A percentile compares a stretch with the other conserved stretches of the same genome.
Conservation (phyloP, 2,797 vertebrate species). For the Todus mexicanus region DNA sequence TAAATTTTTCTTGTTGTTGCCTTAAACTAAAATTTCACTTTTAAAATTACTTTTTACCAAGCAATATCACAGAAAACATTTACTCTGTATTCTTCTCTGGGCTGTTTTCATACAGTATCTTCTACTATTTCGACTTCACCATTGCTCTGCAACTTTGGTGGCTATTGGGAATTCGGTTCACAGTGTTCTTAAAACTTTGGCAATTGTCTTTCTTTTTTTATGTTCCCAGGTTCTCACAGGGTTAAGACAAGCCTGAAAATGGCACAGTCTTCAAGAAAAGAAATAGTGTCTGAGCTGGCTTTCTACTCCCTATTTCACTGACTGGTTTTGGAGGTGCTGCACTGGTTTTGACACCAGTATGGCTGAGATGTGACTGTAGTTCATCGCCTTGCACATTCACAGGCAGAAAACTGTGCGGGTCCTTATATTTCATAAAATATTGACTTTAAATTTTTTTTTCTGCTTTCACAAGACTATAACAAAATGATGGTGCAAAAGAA, state of each 20-base stretch:
- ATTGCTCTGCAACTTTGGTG: background rate
- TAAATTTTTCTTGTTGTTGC: background rate
- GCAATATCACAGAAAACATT: background rate
- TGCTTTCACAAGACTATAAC: background rate
- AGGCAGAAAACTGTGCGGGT: background rate
- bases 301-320: background rate
- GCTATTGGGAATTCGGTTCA: background rate
- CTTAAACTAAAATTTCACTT: background rate
- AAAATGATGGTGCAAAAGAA: constrained; percentile 22
- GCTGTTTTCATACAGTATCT: background rate
- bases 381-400: background rate
- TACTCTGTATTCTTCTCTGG: background rate
- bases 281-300: background rate
- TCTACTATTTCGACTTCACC: background rate
- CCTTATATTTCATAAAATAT: constrained; percentile 42
- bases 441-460: background rate
- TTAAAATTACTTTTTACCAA: background rate
- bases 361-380: background rate
- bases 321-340: background rate
- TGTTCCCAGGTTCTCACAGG: background rate
- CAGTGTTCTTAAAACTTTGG: background rate
- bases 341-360: background rate
- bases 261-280: background rate
- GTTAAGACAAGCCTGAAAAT: constrained; percentile 7
- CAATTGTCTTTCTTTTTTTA: background rate